phyloP scores from a whole-genome alignment of 2,797 vertebrate genomes.

The Parambassis ranga region DNA sequence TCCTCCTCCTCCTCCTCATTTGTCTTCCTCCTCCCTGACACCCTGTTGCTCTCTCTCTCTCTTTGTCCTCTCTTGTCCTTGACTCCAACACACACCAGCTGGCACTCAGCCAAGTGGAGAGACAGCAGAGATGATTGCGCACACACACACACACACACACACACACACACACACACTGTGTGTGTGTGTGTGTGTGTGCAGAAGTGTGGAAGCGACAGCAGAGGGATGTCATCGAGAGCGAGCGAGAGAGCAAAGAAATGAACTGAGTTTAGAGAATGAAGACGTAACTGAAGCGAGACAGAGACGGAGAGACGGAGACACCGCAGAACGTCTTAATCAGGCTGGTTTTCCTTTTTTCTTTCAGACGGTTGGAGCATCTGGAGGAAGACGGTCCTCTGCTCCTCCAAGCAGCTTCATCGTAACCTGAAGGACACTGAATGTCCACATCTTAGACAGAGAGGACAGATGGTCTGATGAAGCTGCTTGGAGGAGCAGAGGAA shows the following conservation, averaged over 20 bases:
- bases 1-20: background rate
- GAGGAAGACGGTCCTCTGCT: no score
- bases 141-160: background rate
- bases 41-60: background rate
- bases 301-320: no score
- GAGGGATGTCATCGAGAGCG: constrained; percentile 6
- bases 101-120: constrained; percentile 81
- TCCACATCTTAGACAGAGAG: no score
- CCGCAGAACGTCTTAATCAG: no score
- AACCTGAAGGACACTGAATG: no score
- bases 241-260: constrained; percentile 63
- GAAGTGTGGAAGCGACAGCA: background rate
- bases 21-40: constrained; percentile 64
- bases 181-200: background rate
- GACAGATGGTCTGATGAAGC: no score
- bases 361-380: no score
- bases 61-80: constrained; percentile 83
- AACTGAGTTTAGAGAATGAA: constrained; percentile 29
- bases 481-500: no score
- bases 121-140: constrained; percentile 45
- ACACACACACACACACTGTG: background rate
- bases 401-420: no score
- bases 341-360: no score
- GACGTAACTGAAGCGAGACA: constrained; percentile 15
- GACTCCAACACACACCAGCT: constrained; percentile 85